Evolutionary conservation across 2,113 vertebrate genomes (phyloP).

Genomic region (Procavia capensis): DNA sequence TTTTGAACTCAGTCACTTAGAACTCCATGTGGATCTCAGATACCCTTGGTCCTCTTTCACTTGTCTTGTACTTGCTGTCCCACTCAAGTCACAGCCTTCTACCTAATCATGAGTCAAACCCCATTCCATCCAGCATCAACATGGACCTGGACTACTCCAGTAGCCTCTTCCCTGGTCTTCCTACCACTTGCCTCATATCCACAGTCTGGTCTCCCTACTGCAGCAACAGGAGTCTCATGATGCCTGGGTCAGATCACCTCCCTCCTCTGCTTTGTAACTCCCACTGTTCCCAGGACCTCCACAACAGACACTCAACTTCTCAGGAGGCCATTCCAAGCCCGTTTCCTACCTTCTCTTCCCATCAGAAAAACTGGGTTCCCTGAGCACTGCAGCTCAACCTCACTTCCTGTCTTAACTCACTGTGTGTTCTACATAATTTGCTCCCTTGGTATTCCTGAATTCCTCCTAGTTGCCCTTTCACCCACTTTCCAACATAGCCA

Average conservation of each 20-base stretch:
- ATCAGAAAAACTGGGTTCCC: background rate
- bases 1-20: background rate
- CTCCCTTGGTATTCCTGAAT: background rate
- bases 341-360: background rate
- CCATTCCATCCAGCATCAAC: background rate
- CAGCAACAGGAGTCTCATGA: background rate
- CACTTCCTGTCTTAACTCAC: background rate
- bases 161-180: background rate
- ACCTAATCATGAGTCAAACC: no score
- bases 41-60: background rate
- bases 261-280: background rate
- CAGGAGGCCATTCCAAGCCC: background rate
- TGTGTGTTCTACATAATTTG: background rate
- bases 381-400: background rate
- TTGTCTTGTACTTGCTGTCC: background rate
- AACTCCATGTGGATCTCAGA: background rate
- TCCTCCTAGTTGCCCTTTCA: no score
- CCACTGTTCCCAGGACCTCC: background rate
- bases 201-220: background rate
- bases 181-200: background rate
- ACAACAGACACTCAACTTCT: background rate
- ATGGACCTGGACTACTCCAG: no score
- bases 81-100: background rate
- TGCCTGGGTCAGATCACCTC: background rate
- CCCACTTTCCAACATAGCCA: no score